Base-by-base conservation (phyloP, 2,113 vertebrate genomes). In the Heterotilapia buettikoferi region DNA sequence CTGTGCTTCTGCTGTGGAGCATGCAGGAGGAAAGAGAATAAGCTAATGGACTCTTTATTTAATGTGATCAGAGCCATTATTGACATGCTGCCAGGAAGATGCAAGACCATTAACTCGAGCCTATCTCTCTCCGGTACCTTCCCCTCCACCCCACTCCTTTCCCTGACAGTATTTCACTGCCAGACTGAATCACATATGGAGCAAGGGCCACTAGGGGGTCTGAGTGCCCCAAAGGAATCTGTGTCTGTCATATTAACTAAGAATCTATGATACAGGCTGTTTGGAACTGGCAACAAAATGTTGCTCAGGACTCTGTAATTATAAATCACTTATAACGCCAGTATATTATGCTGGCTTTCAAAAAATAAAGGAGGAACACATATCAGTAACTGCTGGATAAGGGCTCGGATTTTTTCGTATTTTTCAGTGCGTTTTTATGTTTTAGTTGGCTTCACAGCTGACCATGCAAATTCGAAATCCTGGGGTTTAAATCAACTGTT, bases 31-130 rank as follows among this genome's bases (percentile, higher is more conserved):
- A 95, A 97, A 96, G 97, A 98, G 97, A 97, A 98, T 97, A 97
- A 98, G 97, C 96, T 99, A 99, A 99, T 99, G 98, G 98, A 97
- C 97, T 98, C 97, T 98, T 97, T 97, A 97, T 97, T 98, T 99
- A 99, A 99, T 98, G 97, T 97, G 98, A 99, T 99, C 98, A 99
- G 97, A 98, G 97, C 96, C 97, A 98, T 98, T 99, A 98, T 98
- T 99, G 98, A 99, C 98, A 98, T 98, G 97, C 98, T 98, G 98
- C 98, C 98, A 99, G 98, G 97, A 98, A 99, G 97, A 98, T 83
- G 95, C 97, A 97, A 97, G 97, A 97, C 98, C 98, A 99, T 99
- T 99, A 99, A 97, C 97, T 97, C 96, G 96, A 96, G 96, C 97
- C 91, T 91, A 57, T 82, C 50, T 92, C 88, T 93, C 91, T 90